phyloP scores from a whole-genome alignment of 1,140 invertebrate species.

The Brachionus rotundiformis region DNA sequence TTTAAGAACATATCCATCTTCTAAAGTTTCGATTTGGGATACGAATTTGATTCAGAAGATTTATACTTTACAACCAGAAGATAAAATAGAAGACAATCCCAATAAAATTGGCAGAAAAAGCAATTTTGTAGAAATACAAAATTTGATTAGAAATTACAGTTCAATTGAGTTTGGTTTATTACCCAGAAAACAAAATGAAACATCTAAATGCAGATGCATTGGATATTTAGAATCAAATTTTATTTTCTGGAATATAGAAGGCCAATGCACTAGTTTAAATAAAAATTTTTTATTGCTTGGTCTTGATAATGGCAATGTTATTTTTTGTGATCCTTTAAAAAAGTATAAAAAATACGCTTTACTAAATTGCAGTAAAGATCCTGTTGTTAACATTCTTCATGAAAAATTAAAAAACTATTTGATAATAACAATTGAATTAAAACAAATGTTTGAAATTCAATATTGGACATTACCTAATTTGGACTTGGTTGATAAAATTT shows the following conservation, averaged over 20 bases:
- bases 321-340: conserved; percentile 25
- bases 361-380: conserved; percentile 36
- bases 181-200: conserved; percentile 54
- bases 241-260: conserved; percentile 60
- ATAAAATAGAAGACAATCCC: conserved; percentile 53
- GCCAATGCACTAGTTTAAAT: conserved; percentile 57
- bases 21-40: conserved; percentile 60
- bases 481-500: conserved; percentile 58
- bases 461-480: conserved; percentile 61
- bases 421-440: conserved; percentile 56
- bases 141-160: not conserved
- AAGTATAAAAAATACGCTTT: conserved; percentile 37
- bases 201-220: conserved; percentile 56
- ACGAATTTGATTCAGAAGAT: conserved; percentile 57
- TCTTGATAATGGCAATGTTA: conserved; percentile 54
- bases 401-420: conserved; percentile 57
- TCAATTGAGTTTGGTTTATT: conserved; percentile 39
- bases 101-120: not conserved
- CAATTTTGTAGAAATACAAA: not conserved
- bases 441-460: conserved; percentile 57
- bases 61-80: conserved; percentile 56
- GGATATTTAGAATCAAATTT: conserved; percentile 58
- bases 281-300: conserved; percentile 61
- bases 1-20: conserved; percentile 61
- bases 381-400: conserved; percentile 58